These are phyloP conservation scores for Drosophila pseudotakahashii DNA, from an alignment of 2,888 invertebrate genomes.

Conservation along the genomic window DNA sequence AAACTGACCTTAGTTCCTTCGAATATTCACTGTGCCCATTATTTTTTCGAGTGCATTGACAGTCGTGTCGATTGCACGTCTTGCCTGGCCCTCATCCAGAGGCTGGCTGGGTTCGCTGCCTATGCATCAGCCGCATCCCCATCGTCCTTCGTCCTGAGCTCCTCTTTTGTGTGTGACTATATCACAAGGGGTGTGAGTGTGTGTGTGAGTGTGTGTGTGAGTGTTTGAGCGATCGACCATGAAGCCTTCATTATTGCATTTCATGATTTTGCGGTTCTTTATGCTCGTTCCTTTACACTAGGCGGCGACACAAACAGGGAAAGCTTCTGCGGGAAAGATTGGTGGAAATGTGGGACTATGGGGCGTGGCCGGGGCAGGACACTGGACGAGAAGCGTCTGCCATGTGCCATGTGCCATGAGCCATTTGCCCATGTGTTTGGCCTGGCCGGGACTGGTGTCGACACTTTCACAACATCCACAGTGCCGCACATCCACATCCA, in stretches of 20 bases:
- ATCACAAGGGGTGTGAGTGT: slow-evolving; percentile 19
- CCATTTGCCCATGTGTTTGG: slow-evolving; percentile 49
- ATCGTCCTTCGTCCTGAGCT: slow-evolving; percentile 6
- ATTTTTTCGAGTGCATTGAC: slow-evolving; percentile 18
- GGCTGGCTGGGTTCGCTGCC: slow-evolving; percentile 37
- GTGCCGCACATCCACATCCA: no score
- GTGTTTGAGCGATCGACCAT: slow-evolving; percentile 76
- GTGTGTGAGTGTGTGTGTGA: slow-evolving; percentile 32
- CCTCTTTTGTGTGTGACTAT: slow-evolving; percentile 29
- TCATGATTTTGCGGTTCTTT: slow-evolving; percentile 78
- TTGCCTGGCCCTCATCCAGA: slow-evolving; percentile 30
- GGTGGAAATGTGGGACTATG: background rate
- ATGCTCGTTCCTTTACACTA: slow-evolving; percentile 65
- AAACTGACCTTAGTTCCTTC: no score
- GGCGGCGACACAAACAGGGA: slow-evolving; percentile 8
- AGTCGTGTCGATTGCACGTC: slow-evolving; percentile 70
- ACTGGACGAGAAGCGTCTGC: slow-evolving; percentile 33
- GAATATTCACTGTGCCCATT: no score
- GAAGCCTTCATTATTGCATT: slow-evolving; percentile 79
- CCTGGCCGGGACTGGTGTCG: slow-evolving; percentile 68
- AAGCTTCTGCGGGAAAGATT: slow-evolving; percentile 1
- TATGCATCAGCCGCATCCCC: slow-evolving; percentile 13
- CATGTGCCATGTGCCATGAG: slow-evolving; percentile 37
- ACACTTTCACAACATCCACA: slow-evolving; percentile 72
- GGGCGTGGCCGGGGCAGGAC: slow-evolving; percentile 16